Evolutionary conservation across 2,888 invertebrate genomes (phyloP).

Genomic region (Apotomis turbidana): DNA sequence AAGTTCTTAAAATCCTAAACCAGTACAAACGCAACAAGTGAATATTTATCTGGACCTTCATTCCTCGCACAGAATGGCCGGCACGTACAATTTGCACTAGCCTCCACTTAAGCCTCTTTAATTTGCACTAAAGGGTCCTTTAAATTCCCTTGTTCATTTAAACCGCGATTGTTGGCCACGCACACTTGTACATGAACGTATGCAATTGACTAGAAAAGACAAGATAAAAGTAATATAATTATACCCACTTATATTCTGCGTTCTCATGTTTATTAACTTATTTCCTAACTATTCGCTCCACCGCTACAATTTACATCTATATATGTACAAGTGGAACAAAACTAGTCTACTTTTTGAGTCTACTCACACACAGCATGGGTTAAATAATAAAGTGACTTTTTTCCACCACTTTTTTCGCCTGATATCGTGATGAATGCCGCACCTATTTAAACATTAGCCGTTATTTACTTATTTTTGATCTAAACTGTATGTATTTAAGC

Average conservation of each 20-base stretch:
- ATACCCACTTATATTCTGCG: too few relatives aligned
- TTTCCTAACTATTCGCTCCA: too few relatives aligned
- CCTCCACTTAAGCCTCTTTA: constrained; percentile 67
- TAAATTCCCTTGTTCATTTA: constrained; percentile 69
- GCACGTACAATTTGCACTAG: constrained; percentile 61
- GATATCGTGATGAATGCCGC: too few relatives aligned
- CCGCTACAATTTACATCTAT: too few relatives aligned
- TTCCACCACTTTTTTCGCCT: too few relatives aligned
- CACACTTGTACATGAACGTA: constrained; percentile 52
- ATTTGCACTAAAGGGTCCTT: constrained; percentile 68
- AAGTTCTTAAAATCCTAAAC: neutral
- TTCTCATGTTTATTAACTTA: too few relatives aligned
- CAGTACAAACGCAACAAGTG: constrained; percentile 30
- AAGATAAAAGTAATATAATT: neutral
- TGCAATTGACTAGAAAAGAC: constrained; percentile 14
- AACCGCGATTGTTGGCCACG: constrained; percentile 64
- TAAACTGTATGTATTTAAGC: neutral
- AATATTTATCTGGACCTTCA: constrained; percentile 20
- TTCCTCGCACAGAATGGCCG: constrained; percentile 39
- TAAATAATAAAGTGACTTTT: too few relatives aligned
- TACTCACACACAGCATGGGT: too few relatives aligned
- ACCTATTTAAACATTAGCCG: too few relatives aligned
- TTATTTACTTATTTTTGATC: too few relatives aligned
- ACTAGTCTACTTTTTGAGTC: too few relatives aligned
- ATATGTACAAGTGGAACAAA: too few relatives aligned